Base-by-base conservation (phyloP, 2,888 invertebrate genomes). In the Esperia sulphurella region DNA sequence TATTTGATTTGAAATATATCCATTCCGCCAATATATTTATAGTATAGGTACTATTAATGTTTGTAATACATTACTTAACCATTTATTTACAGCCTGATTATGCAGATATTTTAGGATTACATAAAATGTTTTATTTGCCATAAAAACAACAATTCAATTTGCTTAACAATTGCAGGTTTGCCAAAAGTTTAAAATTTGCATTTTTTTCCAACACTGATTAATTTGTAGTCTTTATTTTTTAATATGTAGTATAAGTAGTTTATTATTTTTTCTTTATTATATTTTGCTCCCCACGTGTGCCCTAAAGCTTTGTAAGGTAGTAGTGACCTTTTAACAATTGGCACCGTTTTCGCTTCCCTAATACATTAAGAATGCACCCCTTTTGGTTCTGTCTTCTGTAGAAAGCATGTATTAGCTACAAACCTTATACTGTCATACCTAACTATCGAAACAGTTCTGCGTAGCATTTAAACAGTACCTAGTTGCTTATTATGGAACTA, bases 131-230 rank as follows among this genome's bases (percentile, higher is more conserved):
- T 49, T 52, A 50, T 52, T 61, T 54, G 55, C 51, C 55, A 50
- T 53, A 54, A 53, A 44, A 48, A 57, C 49, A 60, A n/a, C n/a
- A n/a, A 35, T 59, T 57, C 54, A 66, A n/a, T 71, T 77, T 79
- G 76, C 86, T 88, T 88, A 88, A 88, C 88, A 88, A 88, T 88
- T 88, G 88, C 87, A 88, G 86, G 87, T 87, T 88, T 88, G 88
- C 88, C 88, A 87, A 82, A 75, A 80, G 85, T 88, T 86, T 83
- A 86, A 88, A 88, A 87, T 88, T 88, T 75, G 88, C 88, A 87
- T 87, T 88, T 82, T 87, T 88, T 87, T 87, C 84, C 84, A 75
- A 75, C 67, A 76, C 71, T 77, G 57, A 50, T 68, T 80, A 51
- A 58, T 73, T 74, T 75, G 70, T 72, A 67, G 66, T 43, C 5